Evolutionary conservation across 64 coral and sea anemone species (phyloP).

Genomic region (Platygyra sinensis): DNA sequence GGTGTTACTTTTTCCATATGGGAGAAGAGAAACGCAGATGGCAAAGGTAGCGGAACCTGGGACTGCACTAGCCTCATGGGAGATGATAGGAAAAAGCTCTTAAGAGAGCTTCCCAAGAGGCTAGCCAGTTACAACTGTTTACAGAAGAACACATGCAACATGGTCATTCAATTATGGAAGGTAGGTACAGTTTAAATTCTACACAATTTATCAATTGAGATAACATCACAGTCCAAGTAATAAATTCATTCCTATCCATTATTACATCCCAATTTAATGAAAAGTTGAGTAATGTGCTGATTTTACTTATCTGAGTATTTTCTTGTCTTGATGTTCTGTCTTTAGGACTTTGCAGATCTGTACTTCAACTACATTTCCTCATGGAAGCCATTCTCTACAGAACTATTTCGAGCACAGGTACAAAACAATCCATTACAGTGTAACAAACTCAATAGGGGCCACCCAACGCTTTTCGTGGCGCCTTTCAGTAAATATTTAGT

Average conservation of each 20-base stretch:
- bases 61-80: background rate
- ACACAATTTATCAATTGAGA: background rate
- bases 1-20: too few species aligned
- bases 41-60: background rate
- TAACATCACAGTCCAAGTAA: too few species aligned
- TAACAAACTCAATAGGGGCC: too few species aligned
- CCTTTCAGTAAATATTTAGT: too few species aligned
- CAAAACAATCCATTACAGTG: background rate
- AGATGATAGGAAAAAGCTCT: background rate
- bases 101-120: slow-evolving; percentile 24
- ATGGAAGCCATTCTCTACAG: slow-evolving; percentile 28
- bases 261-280: background rate
- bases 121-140: background rate
- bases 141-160: slow-evolving; percentile 6
- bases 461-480: too few species aligned
- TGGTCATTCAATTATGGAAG: slow-evolving; percentile 22
- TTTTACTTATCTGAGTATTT: background rate
- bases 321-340: background rate
- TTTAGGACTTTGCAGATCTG: slow-evolving; percentile 15
- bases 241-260: background rate
- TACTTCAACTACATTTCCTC: slow-evolving; percentile 28
- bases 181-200: slow-evolving; percentile 1
- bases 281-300: background rate
- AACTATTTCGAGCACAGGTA: background rate
- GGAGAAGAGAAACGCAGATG: too few species aligned